phyloP scores from a whole-genome alignment of 1,140 invertebrate species.

The Drosophila sproati region DNA sequence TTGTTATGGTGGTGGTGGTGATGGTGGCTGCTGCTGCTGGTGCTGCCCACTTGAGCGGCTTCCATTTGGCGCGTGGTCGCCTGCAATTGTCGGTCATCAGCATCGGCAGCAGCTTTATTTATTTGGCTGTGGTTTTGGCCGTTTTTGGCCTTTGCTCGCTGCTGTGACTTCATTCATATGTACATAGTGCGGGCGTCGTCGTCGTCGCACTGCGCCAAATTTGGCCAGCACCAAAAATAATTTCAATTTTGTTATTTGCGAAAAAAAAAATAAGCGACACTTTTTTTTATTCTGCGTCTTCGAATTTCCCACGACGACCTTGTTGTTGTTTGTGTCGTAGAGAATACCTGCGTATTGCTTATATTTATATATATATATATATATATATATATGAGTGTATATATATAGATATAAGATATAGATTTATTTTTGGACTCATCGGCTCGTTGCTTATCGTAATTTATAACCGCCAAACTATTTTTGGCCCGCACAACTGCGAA shows the following conservation, averaged over 20 bases:
- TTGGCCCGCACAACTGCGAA: constrained; percentile 37
- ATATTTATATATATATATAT: background rate
- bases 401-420: background rate
- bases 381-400: background rate
- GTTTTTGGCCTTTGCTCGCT: constrained; percentile 33
- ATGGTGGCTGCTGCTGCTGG: too few species aligned
- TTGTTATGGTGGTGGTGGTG: background rate
- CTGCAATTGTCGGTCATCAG: constrained; percentile 77
- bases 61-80: constrained; percentile 74
- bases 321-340: constrained; percentile 54
- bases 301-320: constrained; percentile 74
- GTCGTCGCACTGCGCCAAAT: constrained; percentile 42
- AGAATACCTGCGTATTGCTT: constrained; percentile 50
- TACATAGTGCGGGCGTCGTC: constrained; percentile 47
- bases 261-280: constrained; percentile 21
- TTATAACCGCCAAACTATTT: constrained; percentile 81
- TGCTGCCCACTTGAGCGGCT: constrained; percentile 68
- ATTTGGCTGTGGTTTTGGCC: constrained; percentile 40
- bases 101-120: constrained; percentile 35
- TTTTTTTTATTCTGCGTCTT: constrained; percentile 49
- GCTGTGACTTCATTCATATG: constrained; percentile 38
- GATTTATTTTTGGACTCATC: constrained; percentile 63
- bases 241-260: constrained; percentile 26
- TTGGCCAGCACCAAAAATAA: constrained; percentile 47
- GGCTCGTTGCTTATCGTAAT: constrained; percentile 69